Base-by-base conservation (phyloP, 2,113 vertebrate species). In the Tetrax tetrax region DNA sequence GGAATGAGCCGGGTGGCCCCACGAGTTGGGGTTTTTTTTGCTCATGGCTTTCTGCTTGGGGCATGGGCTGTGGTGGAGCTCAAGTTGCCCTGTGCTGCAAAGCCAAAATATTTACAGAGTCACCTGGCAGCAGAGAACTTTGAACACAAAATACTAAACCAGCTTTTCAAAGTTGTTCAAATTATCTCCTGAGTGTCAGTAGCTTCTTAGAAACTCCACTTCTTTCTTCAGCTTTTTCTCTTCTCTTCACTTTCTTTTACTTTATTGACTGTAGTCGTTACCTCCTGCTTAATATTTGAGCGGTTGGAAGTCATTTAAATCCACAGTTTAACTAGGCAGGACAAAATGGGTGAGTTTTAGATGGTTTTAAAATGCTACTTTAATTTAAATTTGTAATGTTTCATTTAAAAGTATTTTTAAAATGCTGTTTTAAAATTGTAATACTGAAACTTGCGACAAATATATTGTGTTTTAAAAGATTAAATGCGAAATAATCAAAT, bases 51-150 rank as follows among this genome's bases (percentile, higher is more conserved):
- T 74, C 12, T 6, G 54, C 23, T 37, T 60, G 27, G 28, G 31
- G 47, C 3, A 3, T 27, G 5, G 41, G 16, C 47, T 86, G 59
- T 27, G 14, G 41, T 1, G 5, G 37, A 9, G 66, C n/a, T 87
- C 14, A 0, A 13, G 2, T 25, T 6, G 1, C 17, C 61, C 15
- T 4, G 0, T 20, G 28, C 53, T 17, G 43, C 29, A 78, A 41
- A 79, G 27, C 57, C 24, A 35, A 65, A 91, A 66, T 61, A 54
- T n/a, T 82, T 57, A 27, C 51, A 51, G 45, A 51, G 76, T 54
- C 35, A 41, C 27, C 37, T 3, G 5, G 64, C 33, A 53, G 68
- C 84, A 53, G 18, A 70, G 37, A 83, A 59, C 43, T 70, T 28
- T 56, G 59, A 87, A 51, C 27, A 9, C 16, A 20, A 69, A 45